Percentiles rank a stretch among this genome's conserved stretches.
Conservation (phyloP, 2,797 vertebrate genomes). For the Myoxocephalus aenaeus region DNA sequence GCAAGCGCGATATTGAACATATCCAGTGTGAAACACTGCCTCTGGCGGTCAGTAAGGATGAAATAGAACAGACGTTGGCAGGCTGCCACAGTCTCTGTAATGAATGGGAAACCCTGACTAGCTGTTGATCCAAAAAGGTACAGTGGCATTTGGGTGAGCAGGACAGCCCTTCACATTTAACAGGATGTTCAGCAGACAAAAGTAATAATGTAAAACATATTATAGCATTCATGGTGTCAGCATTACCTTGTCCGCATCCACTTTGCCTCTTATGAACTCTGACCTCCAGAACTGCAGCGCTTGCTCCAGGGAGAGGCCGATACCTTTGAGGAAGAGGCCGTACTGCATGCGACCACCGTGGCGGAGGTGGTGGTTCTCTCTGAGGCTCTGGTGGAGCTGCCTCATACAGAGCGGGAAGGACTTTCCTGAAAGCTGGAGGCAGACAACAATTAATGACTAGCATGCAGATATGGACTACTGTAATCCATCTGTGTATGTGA, state of each 20-base stretch:
- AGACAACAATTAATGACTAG: not conserved
- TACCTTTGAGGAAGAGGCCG: constrained; percentile 96
- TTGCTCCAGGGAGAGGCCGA: constrained; percentile 95
- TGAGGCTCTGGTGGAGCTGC: constrained; percentile 91
- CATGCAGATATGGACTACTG: not conserved
- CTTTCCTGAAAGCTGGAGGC: constrained; percentile 88
- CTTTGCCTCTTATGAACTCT: constrained; percentile 94
- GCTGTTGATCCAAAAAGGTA: not conserved
- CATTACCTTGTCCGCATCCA: constrained; percentile 95
- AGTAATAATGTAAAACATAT: not conserved
- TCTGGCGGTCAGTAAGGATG: too few species aligned
- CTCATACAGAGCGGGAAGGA: constrained; percentile 97
- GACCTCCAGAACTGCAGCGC: constrained; percentile 97
- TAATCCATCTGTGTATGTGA: not conserved
- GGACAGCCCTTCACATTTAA: not conserved
- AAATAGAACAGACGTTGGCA: not conserved
- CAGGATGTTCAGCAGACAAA: not conserved
- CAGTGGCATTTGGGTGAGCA: not conserved
- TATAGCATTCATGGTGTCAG: not conserved
- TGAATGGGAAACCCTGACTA: not conserved
- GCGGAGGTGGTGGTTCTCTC: constrained; percentile 95
- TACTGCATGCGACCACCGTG: constrained; percentile 98
- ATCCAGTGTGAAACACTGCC: too few species aligned
- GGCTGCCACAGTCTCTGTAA: not conserved
- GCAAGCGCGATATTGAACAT: too few species aligned